phyloP scores from a whole-genome alignment of 2,888 invertebrate genomes.

The Epinotia bilunana region DNA sequence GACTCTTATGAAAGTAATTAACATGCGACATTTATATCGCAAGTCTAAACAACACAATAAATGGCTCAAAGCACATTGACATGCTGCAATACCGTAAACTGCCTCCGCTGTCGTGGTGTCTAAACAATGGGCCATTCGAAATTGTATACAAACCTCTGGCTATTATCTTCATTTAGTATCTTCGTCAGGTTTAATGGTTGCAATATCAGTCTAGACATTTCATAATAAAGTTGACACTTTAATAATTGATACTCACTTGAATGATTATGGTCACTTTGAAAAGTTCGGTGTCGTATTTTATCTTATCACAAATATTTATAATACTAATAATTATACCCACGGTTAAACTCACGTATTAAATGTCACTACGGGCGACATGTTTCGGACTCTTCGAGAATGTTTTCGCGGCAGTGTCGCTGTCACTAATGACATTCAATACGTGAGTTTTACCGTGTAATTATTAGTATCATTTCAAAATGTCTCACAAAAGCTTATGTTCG shows the following conservation, averaged over 20 bases:
- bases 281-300: neutral
- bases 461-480: too few species aligned
- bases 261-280: neutral
- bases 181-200: conserved; percentile 1
- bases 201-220: neutral
- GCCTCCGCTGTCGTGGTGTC: neutral
- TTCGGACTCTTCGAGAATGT: too few species aligned
- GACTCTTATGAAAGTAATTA: neutral
- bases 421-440: too few species aligned
- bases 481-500: too few species aligned
- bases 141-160: conserved; percentile 10
- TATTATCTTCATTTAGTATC: neutral
- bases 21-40: neutral
- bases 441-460: too few species aligned
- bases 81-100: conserved; percentile 1
- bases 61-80: neutral
- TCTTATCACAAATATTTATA: too few species aligned
- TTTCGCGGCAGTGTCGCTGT: too few species aligned
- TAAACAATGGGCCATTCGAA: conserved; percentile 20
- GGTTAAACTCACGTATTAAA: too few species aligned
- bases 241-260: neutral
- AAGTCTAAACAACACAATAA: conserved; percentile 17
- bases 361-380: too few species aligned
- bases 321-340: too few species aligned
- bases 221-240: neutral